These are phyloP conservation scores for Microtus pennsylvanicus DNA, from an alignment of 2,113 vertebrate genomes.

Conservation along the genomic window DNA sequence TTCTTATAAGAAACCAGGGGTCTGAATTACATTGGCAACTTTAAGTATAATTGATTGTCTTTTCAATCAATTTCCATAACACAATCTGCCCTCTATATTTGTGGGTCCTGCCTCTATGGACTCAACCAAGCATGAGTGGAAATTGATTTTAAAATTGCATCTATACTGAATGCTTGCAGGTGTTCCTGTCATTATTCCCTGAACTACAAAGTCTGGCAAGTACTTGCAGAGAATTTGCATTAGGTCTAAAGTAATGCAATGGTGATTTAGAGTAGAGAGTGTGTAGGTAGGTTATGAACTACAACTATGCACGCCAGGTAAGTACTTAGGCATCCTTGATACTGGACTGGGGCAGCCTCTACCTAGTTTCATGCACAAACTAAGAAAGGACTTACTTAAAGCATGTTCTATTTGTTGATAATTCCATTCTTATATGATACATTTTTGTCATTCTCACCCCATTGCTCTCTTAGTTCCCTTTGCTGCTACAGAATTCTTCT, in stretches of 20 bases:
- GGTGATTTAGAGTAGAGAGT: neutral
- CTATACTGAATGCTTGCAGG: neutral
- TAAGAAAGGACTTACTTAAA: neutral
- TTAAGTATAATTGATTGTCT: neutral
- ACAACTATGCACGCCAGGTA: too few relatives aligned
- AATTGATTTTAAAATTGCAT: conserved; percentile 10
- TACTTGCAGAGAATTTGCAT: conserved; percentile 28
- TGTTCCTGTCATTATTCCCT: neutral
- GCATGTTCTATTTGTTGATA: neutral
- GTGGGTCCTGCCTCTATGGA: neutral
- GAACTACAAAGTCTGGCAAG: neutral
- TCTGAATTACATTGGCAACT: neutral
- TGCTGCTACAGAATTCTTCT: neutral
- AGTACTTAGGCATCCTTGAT: neutral
- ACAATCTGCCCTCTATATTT: neutral
- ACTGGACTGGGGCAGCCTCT: too few relatives aligned
- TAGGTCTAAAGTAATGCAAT: neutral
- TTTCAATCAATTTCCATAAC: neutral
- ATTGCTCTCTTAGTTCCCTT: neutral
- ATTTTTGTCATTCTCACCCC: neutral
- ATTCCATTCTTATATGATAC: neutral
- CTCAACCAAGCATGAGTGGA: neutral
- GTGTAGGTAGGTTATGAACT: neutral
- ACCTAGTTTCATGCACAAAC: neutral
- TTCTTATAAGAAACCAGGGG: neutral